phyloP scores from a whole-genome alignment of 2,888 invertebrate species.

The Anoncus sp. region DNA sequence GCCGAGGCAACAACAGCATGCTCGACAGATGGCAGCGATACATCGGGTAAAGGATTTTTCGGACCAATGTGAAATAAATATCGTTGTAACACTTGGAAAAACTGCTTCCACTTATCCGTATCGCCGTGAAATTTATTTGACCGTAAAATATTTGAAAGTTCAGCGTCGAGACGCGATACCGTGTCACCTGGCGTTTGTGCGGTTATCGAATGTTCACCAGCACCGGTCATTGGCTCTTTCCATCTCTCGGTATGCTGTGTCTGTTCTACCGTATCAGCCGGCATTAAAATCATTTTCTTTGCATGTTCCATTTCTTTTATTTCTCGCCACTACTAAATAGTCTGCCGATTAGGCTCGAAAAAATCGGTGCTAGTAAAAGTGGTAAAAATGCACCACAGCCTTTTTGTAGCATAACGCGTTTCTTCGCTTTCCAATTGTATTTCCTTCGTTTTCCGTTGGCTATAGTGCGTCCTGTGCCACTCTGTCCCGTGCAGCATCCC shows the following conservation, averaged over 20 bases:
- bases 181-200: constrained; percentile 24
- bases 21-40: no score
- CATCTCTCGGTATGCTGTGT: no score
- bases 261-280: not conserved
- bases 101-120: constrained; percentile 48
- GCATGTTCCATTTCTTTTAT: constrained; percentile 34
- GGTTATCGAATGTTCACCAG: not conserved
- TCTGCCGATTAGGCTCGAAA: not conserved
- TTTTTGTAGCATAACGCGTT: constrained; percentile 72
- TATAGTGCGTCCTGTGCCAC: no score
- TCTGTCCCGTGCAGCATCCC: not conserved
- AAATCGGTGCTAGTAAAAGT: constrained; percentile 7
- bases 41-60: no score
- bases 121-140: constrained; percentile 5
- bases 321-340: no score
- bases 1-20: no score
- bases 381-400: constrained; percentile 74
- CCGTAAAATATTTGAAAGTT: constrained; percentile 26
- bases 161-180: constrained; percentile 15
- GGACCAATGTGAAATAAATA: constrained; percentile 36
- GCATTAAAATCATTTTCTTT: constrained; percentile 35
- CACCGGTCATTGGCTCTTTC: no score
- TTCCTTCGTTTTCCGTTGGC: no score
- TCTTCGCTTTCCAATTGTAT: constrained; percentile 13
- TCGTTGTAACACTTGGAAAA: constrained; percentile 35